These are phyloP conservation scores for Odontocolon sp. DNA, from an alignment of 2,888 invertebrate genomes.

Conservation along the genomic window DNA sequence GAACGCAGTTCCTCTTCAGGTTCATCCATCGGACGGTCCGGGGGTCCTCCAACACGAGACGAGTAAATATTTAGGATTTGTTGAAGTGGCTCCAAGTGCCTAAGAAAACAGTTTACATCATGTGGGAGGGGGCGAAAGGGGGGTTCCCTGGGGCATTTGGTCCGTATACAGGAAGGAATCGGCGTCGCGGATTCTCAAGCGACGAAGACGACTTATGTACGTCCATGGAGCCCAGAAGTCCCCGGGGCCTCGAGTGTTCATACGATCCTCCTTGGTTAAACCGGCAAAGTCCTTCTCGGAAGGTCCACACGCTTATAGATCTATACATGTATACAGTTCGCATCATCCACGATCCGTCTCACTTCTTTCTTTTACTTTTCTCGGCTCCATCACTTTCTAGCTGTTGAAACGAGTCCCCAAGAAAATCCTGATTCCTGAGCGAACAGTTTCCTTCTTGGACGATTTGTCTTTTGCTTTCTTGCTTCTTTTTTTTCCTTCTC, in stretches of 20 bases:
- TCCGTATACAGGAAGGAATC: constrained; percentile 15
- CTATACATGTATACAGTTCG: constrained; percentile 26
- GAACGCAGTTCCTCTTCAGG: background rate
- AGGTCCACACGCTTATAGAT: constrained; percentile 16
- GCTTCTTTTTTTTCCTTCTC: constrained; percentile 4
- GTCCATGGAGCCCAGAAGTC: constrained; percentile 54
- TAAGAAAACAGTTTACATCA: constrained; percentile 78
- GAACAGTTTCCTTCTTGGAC: constrained; percentile 25
- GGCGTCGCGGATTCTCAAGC: constrained; percentile 6
- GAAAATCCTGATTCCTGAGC: constrained; percentile 15
- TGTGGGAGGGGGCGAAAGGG: constrained; percentile 44
- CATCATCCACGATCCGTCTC: constrained; percentile 1
- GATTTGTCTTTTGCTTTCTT: constrained; percentile 26
- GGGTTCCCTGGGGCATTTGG: constrained; percentile 23
- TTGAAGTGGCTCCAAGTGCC: constrained; percentile 76
- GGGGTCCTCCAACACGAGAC: constrained; percentile 31
- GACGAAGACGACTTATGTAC: constrained; percentile 12
- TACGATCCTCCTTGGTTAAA: constrained; percentile 23
- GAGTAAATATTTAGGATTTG: constrained; percentile 80
- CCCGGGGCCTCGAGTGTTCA: constrained; percentile 40
- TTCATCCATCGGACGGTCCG: constrained; percentile 24
- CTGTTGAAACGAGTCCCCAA: constrained; percentile 17
- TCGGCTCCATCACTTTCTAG: constrained; percentile 21
- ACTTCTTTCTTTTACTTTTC: background rate
- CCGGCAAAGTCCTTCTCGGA: constrained; percentile 21